Evolutionary conservation across 2,888 invertebrate species (phyloP).

Genomic region (Rapana venosa): DNA sequence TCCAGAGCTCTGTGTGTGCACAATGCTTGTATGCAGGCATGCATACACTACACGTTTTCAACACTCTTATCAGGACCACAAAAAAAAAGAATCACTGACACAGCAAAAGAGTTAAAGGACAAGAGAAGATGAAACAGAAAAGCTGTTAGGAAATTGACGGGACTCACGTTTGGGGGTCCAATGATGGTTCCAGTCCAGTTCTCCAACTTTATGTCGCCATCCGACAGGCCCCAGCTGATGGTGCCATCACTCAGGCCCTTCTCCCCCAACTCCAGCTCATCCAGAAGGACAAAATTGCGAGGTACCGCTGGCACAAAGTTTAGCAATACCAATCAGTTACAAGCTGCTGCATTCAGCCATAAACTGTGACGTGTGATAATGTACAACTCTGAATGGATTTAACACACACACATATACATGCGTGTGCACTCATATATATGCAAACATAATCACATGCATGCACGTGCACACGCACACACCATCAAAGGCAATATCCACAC

Average conservation of each 20-base stretch:
- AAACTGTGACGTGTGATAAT: neutral
- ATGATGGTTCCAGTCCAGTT: constrained; percentile 99
- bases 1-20: no score
- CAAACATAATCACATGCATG: no score
- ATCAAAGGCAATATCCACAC: neutral
- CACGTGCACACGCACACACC: neutral
- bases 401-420: neutral
- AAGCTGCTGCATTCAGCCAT: no score
- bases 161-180: constrained; percentile 87
- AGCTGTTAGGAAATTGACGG: no score
- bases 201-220: constrained; percentile 98
- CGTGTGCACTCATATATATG: neutral
- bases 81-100: no score
- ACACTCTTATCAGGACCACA: no score
- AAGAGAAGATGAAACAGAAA: no score
- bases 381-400: neutral
- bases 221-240: constrained; percentile 99
- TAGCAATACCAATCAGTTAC: no score
- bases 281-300: constrained; percentile 97
- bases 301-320: constrained; percentile 83
- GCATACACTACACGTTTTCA: no score
- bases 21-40: no score
- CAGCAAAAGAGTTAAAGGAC: no score
- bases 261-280: constrained; percentile 99
- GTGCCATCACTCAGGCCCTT: constrained; percentile 99